Evolutionary conservation across 2,888 invertebrate genomes (phyloP).

Genomic region (Sisyra terminalis): DNA sequence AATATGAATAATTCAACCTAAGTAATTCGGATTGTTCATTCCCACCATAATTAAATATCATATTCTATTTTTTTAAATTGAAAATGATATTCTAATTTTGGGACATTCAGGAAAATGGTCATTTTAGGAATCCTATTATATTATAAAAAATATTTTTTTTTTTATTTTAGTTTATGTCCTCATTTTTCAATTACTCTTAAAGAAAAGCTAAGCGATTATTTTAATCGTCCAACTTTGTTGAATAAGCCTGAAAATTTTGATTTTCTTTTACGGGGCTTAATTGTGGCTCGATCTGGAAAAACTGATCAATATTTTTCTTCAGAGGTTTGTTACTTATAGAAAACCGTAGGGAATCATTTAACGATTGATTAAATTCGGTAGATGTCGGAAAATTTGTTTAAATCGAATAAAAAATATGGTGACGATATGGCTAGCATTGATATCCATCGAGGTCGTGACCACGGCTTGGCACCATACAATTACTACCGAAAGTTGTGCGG

Average conservation of each 20-base stretch:
- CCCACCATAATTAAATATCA: no score
- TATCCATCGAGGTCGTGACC: slow-evolving; percentile 1
- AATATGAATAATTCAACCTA: no score
- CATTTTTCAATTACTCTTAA: neutral
- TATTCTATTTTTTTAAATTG: no score
- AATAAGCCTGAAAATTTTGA: neutral
- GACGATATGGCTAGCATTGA: slow-evolving; percentile 2
- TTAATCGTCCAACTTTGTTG: neutral
- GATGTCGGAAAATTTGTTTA: neutral
- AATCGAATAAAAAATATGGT: neutral
- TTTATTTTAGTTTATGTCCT: slow-evolving; percentile 1
- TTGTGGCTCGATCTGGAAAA: neutral
- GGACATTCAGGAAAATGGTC: no score
- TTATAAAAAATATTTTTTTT: neutral
- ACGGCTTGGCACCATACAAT: slow-evolving; percentile 2
- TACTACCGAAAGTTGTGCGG: slow-evolving; percentile 1
- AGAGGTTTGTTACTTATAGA: neutral
- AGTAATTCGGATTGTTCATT: no score
- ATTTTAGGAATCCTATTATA: no score
- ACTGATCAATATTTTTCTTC: neutral
- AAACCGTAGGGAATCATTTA: no score
- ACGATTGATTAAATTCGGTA: no score
- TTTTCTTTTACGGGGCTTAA: neutral
- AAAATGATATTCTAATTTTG: no score
- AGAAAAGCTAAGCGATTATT: neutral